Percentiles rank a stretch among this genome's conserved stretches.
Evolutionary conservation across 1,140 invertebrate species (phyloP).

Genomic region (Cataglyphis hispanica): DNA sequence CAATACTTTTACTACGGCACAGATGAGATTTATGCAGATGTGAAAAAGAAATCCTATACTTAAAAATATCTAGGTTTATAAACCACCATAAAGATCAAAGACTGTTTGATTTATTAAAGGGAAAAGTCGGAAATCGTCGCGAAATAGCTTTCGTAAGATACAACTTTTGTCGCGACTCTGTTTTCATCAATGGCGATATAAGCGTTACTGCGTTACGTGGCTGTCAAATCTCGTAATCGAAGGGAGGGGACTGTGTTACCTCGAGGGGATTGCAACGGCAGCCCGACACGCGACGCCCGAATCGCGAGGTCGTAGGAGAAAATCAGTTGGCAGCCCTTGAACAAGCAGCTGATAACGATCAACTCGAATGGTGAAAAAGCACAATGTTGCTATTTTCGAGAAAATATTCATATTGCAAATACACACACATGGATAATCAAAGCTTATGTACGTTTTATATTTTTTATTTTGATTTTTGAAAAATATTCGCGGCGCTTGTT

Average conservation of each 20-base stretch:
- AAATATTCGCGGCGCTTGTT: neutral
- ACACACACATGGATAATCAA: neutral
- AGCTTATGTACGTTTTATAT: neutral
- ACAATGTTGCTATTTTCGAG: neutral
- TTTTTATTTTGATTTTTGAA: neutral
- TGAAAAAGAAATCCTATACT: no score
- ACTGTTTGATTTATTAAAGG: no score
- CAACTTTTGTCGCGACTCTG: neutral
- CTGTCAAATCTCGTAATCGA: slow-evolving; percentile 61
- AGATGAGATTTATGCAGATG: no score
- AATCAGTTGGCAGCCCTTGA: slow-evolving; percentile 83
- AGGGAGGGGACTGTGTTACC: slow-evolving; percentile 55
- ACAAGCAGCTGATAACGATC: slow-evolving; percentile 49
- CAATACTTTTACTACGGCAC: no score
- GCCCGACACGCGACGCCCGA: slow-evolving; percentile 78
- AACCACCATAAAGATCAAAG: neutral
- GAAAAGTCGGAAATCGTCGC: neutral
- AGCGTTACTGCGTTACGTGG: neutral
- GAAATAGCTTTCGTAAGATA: neutral
- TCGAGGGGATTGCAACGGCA: slow-evolving; percentile 69
- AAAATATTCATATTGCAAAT: neutral
- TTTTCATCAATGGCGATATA: neutral
- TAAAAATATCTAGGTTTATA: neutral
- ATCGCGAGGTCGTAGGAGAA: slow-evolving; percentile 81
- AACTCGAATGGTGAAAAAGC: neutral